phyloP scores from a whole-genome alignment of 2,113 vertebrate species.

The Eptesicus fuscus region DNA sequence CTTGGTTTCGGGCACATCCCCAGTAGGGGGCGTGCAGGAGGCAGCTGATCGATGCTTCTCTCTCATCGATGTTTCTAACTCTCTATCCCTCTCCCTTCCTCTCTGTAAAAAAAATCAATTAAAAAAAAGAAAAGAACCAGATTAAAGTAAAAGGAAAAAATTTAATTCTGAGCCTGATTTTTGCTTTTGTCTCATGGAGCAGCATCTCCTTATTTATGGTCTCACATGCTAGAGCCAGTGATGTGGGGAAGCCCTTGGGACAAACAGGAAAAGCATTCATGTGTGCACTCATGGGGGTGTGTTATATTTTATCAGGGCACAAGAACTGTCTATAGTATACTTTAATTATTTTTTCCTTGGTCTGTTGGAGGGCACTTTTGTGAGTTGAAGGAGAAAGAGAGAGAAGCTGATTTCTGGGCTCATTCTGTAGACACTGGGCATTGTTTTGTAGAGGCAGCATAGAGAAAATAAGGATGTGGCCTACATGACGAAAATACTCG shows the following conservation, averaged over 20 bases:
- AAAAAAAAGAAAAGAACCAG: no score
- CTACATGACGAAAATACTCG: not conserved
- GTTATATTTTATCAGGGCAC: not conserved
- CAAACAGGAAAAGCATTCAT: not conserved
- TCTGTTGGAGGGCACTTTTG: not conserved
- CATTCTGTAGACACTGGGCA: not conserved
- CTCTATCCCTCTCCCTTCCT: no score
- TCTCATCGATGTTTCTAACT: no score
- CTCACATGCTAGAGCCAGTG: not conserved
- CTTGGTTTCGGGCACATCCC: no score
- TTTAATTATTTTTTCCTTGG: not conserved
- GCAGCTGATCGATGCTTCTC: no score
- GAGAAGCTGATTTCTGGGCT: not conserved
- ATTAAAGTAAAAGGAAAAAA: not conserved
- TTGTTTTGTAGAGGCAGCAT: not conserved
- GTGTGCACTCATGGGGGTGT: not conserved
- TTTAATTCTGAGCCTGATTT: not conserved
- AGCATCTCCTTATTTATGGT: slow-evolving; percentile 9
- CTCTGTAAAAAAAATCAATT: no score
- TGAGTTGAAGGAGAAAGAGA: not conserved
- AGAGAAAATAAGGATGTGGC: not conserved
- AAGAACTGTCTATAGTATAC: not conserved
- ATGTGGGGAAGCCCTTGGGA: not conserved
- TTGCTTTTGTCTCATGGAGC: slow-evolving; percentile 18
- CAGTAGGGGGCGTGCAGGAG: no score